Percentiles rank a stretch among this genome's conserved stretches.
Conservation (phyloP, 2,888 invertebrate species). For the Tipula vernalis region DNA sequence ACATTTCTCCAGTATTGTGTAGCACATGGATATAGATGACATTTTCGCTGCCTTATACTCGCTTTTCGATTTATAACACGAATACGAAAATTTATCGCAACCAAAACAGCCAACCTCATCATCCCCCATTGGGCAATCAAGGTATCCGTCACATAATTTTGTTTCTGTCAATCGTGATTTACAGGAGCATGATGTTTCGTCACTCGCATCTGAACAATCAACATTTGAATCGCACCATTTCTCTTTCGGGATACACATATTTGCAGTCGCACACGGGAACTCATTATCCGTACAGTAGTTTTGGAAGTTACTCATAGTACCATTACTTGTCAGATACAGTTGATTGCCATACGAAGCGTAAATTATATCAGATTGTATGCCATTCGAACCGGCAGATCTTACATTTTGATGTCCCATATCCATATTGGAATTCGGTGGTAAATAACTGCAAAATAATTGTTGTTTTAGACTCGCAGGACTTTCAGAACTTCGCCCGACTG, state of each 20-base stretch:
- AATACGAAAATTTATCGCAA: constrained; percentile 50
- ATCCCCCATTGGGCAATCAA: constrained; percentile 69
- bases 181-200: constrained; percentile 63
- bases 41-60: constrained; percentile 34
- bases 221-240: constrained; percentile 61
- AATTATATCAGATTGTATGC: constrained; percentile 23
- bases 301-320: constrained; percentile 12
- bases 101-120: constrained; percentile 72
- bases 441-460: constrained; percentile 30
- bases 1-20: constrained; percentile 54
- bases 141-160: constrained; percentile 66
- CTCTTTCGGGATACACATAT: constrained; percentile 41
- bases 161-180: constrained; percentile 49
- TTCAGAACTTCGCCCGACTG: not conserved
- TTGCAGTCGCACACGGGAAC: constrained; percentile 25
- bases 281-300: not conserved
- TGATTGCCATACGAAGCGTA: constrained; percentile 30
- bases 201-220: constrained; percentile 65
- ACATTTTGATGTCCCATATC: not conserved
- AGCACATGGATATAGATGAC: constrained; percentile 48
- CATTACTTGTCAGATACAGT: constrained; percentile 16
- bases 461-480: constrained; percentile 11
- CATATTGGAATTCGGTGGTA: constrained; percentile 21
- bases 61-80: constrained; percentile 45
- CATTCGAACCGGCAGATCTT: not conserved